A percentile compares a stretch with the other conserved stretches of the same genome.
Evolutionary conservation across 2,113 vertebrate genomes (phyloP).

Genomic region (Alexandromys fortis): DNA sequence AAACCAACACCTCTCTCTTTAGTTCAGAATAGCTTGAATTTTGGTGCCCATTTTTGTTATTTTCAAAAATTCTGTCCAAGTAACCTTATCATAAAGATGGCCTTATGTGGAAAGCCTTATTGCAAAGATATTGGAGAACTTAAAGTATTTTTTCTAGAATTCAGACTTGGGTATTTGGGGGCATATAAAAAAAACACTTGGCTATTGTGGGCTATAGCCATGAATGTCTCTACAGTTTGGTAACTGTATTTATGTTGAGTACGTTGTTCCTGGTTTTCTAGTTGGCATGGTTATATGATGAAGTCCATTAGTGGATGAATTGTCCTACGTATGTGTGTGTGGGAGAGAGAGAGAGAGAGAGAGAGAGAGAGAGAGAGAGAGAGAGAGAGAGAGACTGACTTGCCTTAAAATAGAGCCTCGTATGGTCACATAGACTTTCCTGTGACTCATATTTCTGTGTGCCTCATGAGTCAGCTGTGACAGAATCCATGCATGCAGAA

Average conservation of each 20-base stretch:
- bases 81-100: conserved; percentile 73
- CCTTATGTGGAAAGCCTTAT: conserved; percentile 80
- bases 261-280: conserved; percentile 48
- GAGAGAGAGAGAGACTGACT: conserved; percentile 36
- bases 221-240: conserved; percentile 38
- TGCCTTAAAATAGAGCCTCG: conserved; percentile 76
- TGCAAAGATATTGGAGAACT: conserved; percentile 65
- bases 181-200: conserved; percentile 50
- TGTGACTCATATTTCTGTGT: conserved; percentile 10
- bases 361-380: not conserved
- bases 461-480: conserved; percentile 5
- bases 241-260: conserved; percentile 37
- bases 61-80: conserved; percentile 75
- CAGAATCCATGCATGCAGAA: not conserved
- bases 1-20: conserved; percentile 30
- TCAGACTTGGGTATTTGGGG: conserved; percentile 62
- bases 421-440: not conserved
- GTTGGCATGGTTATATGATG: conserved; percentile 47
- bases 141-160: conserved; percentile 77
- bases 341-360: not conserved
- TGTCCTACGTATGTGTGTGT: not conserved
- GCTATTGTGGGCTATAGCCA: conserved; percentile 39
- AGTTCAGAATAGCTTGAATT: conserved; percentile 69
- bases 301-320: conserved; percentile 14
- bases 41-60: conserved; percentile 53